phyloP scores from a whole-genome alignment of 1,140 invertebrate species.

The Hormaphis cornu region DNA sequence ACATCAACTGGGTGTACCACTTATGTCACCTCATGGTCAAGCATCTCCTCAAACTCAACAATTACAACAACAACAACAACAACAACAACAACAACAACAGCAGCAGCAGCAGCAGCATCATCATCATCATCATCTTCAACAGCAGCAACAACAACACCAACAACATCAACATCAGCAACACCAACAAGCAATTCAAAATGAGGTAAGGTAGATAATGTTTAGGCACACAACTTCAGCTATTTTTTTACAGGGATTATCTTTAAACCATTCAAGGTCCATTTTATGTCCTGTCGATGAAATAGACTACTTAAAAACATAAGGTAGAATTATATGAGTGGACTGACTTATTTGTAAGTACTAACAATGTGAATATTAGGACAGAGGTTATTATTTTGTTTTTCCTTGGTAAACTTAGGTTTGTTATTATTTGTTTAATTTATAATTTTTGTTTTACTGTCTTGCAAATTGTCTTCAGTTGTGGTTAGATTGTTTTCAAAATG shows the following conservation, averaged over 20 bases:
- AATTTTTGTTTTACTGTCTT: not conserved
- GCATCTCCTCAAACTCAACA: conserved; percentile 20
- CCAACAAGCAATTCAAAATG: conserved; percentile 31
- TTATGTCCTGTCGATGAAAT: not conserved
- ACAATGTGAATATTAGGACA: conserved; percentile 20
- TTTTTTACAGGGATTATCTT: conserved; percentile 15
- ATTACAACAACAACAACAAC: conserved; percentile 28
- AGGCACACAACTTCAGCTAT: not conserved
- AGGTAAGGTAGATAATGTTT: conserved; percentile 23
- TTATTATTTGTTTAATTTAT: conserved; percentile 15
- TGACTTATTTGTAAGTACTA: conserved; percentile 22
- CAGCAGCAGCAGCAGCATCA: conserved; percentile 13
- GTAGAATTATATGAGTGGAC: conserved; percentile 1
- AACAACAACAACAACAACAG: not conserved
- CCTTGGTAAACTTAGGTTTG: conserved; percentile 9
- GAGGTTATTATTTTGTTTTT: not conserved
- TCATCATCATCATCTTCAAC: not conserved
- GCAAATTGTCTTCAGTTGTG: conserved; percentile 5
- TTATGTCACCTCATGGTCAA: conserved; percentile 26
- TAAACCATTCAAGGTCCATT: conserved; percentile 14
- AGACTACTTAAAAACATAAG: conserved; percentile 24
- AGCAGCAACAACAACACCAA: conserved; percentile 23
- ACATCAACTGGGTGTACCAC: conserved; percentile 41
- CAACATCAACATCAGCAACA: conserved; percentile 30
- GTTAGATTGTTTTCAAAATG: conserved; percentile 10